A percentile compares a stretch with the other conserved stretches of the same genome.
Evolutionary conservation across 2,113 vertebrate genomes (phyloP).

Genomic region (Physeter macrocephalus): DNA sequence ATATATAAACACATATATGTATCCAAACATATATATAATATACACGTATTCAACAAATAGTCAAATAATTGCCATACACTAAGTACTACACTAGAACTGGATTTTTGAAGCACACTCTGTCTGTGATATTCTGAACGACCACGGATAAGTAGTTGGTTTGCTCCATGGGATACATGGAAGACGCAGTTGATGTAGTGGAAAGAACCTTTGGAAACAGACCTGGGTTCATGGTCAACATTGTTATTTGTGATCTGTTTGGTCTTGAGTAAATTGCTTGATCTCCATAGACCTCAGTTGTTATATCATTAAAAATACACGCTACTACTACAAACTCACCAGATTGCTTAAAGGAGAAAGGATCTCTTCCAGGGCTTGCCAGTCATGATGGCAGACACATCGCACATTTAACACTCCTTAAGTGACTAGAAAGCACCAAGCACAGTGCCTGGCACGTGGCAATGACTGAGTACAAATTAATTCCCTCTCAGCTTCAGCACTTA

Average conservation of each 20-base stretch:
- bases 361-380: background rate
- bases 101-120: background rate
- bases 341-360: background rate
- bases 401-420: background rate
- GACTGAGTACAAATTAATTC: background rate
- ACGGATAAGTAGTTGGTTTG: background rate
- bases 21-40: background rate
- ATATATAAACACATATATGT: background rate
- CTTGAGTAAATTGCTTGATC: background rate
- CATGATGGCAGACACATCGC: accelerated
- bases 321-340: background rate
- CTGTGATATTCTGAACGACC: background rate
- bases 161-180: background rate
- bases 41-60: background rate
- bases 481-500: background rate
- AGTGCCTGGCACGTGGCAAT: background rate
- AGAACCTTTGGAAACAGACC: background rate
- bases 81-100: background rate
- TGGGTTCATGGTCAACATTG: background rate
- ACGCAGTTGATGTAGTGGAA: background rate
- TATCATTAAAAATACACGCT: background rate
- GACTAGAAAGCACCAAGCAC: background rate
- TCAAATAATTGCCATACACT: background rate
- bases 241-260: background rate
- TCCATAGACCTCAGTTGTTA: background rate